Percentiles rank a stretch among this genome's conserved stretches.
Evolutionary conservation across 2,113 vertebrate genomes (phyloP).

Genomic region (Nesoenas mayeri): DNA sequence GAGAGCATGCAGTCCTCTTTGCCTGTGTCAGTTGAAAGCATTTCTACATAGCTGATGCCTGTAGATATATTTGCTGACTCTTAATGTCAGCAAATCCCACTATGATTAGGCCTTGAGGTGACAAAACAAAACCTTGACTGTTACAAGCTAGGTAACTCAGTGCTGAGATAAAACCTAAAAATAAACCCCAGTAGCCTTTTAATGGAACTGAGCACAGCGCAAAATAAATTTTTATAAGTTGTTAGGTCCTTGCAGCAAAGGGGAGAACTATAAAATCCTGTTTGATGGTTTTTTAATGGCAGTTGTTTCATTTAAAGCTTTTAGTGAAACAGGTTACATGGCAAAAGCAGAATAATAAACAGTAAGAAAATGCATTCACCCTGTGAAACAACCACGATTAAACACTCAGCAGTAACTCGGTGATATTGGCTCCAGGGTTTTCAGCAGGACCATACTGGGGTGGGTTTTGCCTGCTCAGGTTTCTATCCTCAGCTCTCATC

Average conservation of each 20-base stretch:
- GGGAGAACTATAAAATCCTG: conserved; percentile 41
- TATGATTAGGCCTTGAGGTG: conserved; percentile 60
- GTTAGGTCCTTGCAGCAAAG: neutral
- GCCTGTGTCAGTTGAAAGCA: neutral
- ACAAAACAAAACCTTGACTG: conserved; percentile 58
- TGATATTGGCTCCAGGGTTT: neutral
- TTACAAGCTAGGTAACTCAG: conserved; percentile 46
- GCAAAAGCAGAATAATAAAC: conserved; percentile 38
- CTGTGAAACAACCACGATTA: neutral
- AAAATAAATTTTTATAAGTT: conserved; percentile 54
- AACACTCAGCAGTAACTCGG: neutral
- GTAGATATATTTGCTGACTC: conserved; percentile 59
- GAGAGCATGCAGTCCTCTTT: neutral
- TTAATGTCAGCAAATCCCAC: conserved; percentile 59
- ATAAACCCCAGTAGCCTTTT: conserved; percentile 38
- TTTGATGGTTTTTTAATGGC: conserved; percentile 47
- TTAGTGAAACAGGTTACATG: conserved; percentile 16
- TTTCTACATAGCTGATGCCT: conserved; percentile 31
- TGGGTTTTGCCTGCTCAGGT: neutral
- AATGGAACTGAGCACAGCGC: conserved; percentile 12
- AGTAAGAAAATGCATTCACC: neutral
- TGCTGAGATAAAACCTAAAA: conserved; percentile 58
- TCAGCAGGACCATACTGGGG: neutral
- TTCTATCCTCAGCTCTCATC: neutral
- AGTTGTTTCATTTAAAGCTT: conserved; percentile 52